Evolutionary conservation across 2,888 invertebrate genomes (phyloP), one percentile per base, ranked within the genome.

Genomic region (Odiellus spinosus): DNA sequence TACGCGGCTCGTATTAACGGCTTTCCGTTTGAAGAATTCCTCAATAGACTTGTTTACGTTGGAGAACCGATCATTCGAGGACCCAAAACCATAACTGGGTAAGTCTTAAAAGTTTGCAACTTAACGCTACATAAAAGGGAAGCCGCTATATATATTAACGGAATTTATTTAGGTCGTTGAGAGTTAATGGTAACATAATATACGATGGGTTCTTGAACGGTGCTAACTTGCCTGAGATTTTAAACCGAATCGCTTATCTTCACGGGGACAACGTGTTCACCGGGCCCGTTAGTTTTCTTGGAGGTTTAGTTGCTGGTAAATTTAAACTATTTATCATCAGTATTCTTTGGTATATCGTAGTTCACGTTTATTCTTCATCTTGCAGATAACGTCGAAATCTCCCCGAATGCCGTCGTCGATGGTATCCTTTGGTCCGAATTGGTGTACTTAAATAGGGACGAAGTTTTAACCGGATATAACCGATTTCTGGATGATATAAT

Each of bases 181-280:
- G 17, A 3, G 6, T 46, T 18, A 42, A 33, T 15, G 12, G 17
- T 6, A 43, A 46, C 35, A 2, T 46, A 21, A 15, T 20, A 1
- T 12, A 42, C 20, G 19, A 17, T 3, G 42, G 42, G 21, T n/a
- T 20, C 33, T 34, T 46, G n/a, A 43, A 43, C 35, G 42, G 20
- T 34, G 42, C 35, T 12, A 42, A 42, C 34, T 20, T 46, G 14
- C 14, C 18, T 11, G 41, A 41, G 11, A 15, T 42, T 11, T 34
- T 35, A 14, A 36, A 35, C 12, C 34, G 36, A 18, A 21, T 39
- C 20, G 42, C 39, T 26, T 46, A 41, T 15, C 34, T 35, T 19
- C 41, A 34, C 2, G 14, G 46, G 15, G 42, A 46, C 35, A 46
- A 46, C 42, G 46, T 46, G 20, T 21, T 46, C 42, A 19, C 35